Percentiles rank a stretch among this genome's conserved stretches.
phyloP scores from a whole-genome alignment of 2,113 vertebrate species.

The Notarius lentiginosus region DNA sequence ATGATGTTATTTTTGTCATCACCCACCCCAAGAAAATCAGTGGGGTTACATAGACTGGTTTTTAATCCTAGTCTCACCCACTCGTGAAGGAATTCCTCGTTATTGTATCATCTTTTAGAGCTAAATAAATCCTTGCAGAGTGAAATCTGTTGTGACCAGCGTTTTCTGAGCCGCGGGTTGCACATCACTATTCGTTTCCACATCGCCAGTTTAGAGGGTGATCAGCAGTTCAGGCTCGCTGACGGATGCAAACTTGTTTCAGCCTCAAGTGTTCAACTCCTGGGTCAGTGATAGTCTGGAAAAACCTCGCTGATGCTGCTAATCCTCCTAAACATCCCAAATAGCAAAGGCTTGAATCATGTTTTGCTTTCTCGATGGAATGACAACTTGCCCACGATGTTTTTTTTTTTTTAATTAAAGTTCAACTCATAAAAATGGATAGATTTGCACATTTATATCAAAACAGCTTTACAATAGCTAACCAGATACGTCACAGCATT shows the following conservation, averaged over 20 bases:
- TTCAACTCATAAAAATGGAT: not conserved
- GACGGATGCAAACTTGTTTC: not conserved
- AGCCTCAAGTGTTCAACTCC: not conserved
- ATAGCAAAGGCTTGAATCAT: not conserved
- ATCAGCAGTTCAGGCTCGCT: not conserved
- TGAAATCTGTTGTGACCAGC: not conserved
- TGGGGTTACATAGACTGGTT: not conserved
- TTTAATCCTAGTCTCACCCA: not conserved
- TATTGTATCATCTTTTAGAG: not conserved
- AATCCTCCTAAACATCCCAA: not conserved
- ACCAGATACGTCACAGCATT: not conserved
- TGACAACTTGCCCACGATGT: too few species aligned
- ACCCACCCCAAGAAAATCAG: not conserved
- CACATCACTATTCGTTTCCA: not conserved
- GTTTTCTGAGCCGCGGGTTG: not conserved
- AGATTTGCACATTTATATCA: not conserved
- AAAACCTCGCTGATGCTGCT: not conserved
- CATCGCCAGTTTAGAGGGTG: not conserved
- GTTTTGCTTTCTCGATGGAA: not conserved
- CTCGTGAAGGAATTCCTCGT: not conserved
- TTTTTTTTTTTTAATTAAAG: not conserved
- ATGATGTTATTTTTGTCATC: not conserved
- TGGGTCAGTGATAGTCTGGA: not conserved
- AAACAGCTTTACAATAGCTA: not conserved
- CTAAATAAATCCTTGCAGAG: not conserved